Evolutionary conservation across 2,797 vertebrate species (phyloP).

Genomic region (Cygnus olor): DNA sequence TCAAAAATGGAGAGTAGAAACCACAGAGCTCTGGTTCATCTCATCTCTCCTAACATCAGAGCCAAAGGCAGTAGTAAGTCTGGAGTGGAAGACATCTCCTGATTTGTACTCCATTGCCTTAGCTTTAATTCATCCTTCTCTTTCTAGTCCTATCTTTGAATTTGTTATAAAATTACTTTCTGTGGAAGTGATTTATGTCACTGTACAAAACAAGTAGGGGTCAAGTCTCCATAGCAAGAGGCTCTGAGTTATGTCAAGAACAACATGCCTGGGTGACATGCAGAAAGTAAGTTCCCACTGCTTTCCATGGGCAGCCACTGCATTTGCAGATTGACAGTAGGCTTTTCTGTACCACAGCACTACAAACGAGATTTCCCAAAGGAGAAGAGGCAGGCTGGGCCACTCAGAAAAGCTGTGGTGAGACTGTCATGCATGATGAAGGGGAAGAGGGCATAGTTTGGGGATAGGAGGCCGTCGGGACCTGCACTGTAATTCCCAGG

Average conservation of each 20-base stretch:
- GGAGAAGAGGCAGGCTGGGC: not conserved
- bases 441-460: not conserved
- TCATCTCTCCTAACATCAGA: not conserved
- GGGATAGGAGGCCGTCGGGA: not conserved
- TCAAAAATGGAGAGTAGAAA: not conserved
- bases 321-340: too few species aligned
- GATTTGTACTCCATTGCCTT: not conserved
- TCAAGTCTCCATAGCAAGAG: not conserved
- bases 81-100: not conserved
- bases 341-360: not conserved
- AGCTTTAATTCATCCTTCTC: not conserved
- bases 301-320: not conserved
- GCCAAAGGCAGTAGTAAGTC: not conserved
- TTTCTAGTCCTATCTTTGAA: not conserved
- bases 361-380: not conserved
- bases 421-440: not conserved
- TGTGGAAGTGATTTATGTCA: not conserved
- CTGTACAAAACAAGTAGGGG: not conserved
- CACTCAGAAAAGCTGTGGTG: not conserved
- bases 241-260: not conserved
- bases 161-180: not conserved
- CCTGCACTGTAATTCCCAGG: not conserved
- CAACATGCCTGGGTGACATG: accelerated
- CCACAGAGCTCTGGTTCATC: not conserved
- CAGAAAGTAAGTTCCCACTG: not conserved